These are phyloP conservation scores for Asarcornis scutulata DNA, from an alignment of 2,113 vertebrate genomes.

Conservation along the genomic window DNA sequence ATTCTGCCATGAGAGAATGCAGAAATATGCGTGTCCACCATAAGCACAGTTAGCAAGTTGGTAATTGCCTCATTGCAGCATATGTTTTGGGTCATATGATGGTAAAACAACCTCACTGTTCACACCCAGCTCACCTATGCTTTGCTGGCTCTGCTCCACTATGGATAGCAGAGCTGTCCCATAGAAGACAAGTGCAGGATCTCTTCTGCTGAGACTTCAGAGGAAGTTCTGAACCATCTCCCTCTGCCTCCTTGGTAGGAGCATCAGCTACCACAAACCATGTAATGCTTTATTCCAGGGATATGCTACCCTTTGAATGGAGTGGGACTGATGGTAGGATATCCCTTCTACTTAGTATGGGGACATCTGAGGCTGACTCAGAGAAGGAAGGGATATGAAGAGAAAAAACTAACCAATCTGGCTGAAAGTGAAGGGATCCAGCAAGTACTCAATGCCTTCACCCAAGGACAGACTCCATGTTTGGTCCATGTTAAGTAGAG, in stretches of 20 bases:
- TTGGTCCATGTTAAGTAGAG: background rate
- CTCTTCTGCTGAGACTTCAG: background rate
- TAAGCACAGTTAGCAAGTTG: background rate
- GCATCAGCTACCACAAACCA: background rate
- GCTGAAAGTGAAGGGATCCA: background rate
- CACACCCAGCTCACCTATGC: background rate
- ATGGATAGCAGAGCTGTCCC: background rate
- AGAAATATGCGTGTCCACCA: rapidly evolving
- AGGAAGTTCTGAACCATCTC: background rate
- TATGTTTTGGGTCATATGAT: background rate
- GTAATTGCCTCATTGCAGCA: background rate
- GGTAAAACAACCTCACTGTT: background rate
- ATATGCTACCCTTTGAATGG: background rate
- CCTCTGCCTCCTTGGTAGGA: background rate
- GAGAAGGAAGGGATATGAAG: background rate
- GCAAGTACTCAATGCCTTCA: background rate
- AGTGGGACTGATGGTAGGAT: background rate
- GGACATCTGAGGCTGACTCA: background rate
- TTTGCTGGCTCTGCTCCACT: background rate
- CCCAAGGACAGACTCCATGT: background rate
- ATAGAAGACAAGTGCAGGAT: background rate
- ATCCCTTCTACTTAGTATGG: background rate
- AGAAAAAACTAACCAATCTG: background rate
- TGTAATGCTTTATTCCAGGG: background rate
- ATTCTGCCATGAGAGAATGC: background rate